Percentiles rank a stretch among this genome's conserved stretches.
phyloP scores from a whole-genome alignment of 1,140 invertebrate species.

The Macrosteles quadrilineatus region DNA sequence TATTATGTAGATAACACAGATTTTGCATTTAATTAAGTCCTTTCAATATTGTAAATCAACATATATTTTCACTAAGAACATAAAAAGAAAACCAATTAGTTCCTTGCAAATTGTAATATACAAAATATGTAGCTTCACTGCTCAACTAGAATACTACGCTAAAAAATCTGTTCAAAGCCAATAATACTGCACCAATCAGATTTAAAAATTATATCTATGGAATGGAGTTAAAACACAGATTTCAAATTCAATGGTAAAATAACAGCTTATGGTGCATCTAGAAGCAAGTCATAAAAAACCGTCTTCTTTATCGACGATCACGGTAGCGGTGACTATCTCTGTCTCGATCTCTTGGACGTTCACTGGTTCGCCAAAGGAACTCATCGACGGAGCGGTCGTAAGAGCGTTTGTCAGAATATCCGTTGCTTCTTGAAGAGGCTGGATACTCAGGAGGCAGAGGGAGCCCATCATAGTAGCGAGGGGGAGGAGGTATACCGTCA shows the following conservation, averaged over 20 bases:
- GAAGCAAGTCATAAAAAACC: background rate
- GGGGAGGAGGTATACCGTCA: constrained; percentile 67
- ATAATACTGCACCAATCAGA: background rate
- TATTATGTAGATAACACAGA: too few species aligned
- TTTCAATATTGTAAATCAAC: background rate
- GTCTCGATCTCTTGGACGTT: constrained; percentile 54
- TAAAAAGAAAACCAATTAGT: background rate
- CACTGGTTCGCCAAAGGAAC: constrained; percentile 76
- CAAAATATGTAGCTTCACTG: background rate
- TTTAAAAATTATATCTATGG: constrained; percentile 1
- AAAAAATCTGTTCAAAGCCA: background rate
- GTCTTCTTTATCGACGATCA: constrained; percentile 37
- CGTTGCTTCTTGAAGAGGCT: constrained; percentile 55
- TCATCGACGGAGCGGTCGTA: constrained; percentile 91
- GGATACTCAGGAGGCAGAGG: constrained; percentile 62
- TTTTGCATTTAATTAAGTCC: too few species aligned
- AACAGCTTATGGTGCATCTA: background rate
- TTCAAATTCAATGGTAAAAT: background rate
- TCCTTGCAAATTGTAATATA: background rate
- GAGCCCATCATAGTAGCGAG: constrained; percentile 76
- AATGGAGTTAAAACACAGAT: constrained; percentile 6
- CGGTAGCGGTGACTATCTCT: constrained; percentile 47
- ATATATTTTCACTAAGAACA: background rate
- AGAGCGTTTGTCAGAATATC: constrained; percentile 67
- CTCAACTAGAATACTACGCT: background rate